These are phyloP conservation scores for Notodonta dromedarius DNA, from an alignment of 2,888 invertebrate species.

Conservation along the genomic window DNA sequence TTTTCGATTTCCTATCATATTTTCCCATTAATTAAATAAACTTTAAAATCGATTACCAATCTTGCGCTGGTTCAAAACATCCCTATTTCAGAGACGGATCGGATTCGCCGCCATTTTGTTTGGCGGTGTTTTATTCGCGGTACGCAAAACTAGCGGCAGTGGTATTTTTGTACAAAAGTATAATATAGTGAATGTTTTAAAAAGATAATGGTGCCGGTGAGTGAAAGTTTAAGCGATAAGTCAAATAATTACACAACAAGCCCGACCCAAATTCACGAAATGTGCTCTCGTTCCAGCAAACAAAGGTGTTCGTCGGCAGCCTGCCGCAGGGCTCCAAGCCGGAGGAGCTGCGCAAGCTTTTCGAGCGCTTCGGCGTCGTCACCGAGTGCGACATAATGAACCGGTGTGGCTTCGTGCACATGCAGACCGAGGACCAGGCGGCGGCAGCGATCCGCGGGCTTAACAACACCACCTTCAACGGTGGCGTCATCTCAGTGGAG, in stretches of 20 bases:
- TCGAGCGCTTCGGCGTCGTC: slow-evolving; percentile 94
- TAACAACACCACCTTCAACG: slow-evolving; percentile 93
- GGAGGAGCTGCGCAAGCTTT: slow-evolving; percentile 92
- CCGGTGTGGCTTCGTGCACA: slow-evolving; percentile 97
- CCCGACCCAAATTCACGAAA: slow-evolving; percentile 13
- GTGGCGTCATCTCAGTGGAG: slow-evolving; percentile 93
- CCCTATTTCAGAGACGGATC: too few species aligned
- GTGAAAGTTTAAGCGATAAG: slow-evolving; percentile 35
- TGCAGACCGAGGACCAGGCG: slow-evolving; percentile 93
- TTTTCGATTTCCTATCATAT: too few species aligned
- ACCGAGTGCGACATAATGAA: slow-evolving; percentile 98
- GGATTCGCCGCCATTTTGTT: slow-evolving; percentile 43
- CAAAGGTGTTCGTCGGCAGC: slow-evolving; percentile 97
- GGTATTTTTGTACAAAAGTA: slow-evolving; percentile 26
- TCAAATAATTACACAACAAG: not conserved
- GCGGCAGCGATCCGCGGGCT: slow-evolving; percentile 91
- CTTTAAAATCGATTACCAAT: too few species aligned
- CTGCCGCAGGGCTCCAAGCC: slow-evolving; percentile 93
- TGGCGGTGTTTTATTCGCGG: slow-evolving; percentile 19
- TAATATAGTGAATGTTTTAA: slow-evolving; percentile 21
- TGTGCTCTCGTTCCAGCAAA: slow-evolving; percentile 81
- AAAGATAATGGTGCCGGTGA: slow-evolving; percentile 75
- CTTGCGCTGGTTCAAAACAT: too few species aligned
- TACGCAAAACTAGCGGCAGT: slow-evolving; percentile 31
- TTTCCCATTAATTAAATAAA: too few species aligned